Percentiles rank a stretch among this genome's conserved stretches.
Evolutionary conservation across 2,113 vertebrate genomes (phyloP).

Genomic region (Psettodes erumei): DNA sequence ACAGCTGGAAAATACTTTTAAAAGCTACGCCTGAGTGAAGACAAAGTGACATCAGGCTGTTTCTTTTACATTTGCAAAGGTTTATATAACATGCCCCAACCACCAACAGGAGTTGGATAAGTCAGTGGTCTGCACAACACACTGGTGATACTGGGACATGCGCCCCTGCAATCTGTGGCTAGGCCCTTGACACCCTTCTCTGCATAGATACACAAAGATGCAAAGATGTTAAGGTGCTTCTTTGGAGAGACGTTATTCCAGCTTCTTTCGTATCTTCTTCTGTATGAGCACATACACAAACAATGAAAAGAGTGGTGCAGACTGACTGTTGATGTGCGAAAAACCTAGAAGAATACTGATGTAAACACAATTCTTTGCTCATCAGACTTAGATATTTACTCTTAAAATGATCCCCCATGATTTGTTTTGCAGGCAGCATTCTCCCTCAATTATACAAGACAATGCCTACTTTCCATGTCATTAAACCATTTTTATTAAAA

Average conservation of each 20-base stretch:
- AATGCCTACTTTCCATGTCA: constrained; percentile 48
- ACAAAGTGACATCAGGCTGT: too few relatives aligned
- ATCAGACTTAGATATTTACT: background rate
- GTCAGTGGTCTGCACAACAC: background rate
- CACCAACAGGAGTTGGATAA: too few relatives aligned
- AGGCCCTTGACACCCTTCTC: background rate
- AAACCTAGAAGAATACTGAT: constrained; percentile 19
- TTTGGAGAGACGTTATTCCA: background rate
- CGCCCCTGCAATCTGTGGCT: background rate
- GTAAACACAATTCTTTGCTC: background rate
- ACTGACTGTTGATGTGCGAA: too few relatives aligned
- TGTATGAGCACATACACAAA: background rate
- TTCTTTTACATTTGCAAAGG: background rate
- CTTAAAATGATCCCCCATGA: background rate
- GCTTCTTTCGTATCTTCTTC: background rate
- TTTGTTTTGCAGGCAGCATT: background rate
- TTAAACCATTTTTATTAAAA: constrained; percentile 85
- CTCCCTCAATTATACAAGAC: constrained; percentile 15
- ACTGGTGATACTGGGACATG: background rate
- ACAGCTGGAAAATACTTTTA: background rate
- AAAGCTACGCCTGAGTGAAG: too few relatives aligned
- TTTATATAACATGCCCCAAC: too few relatives aligned
- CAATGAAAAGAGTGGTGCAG: background rate
- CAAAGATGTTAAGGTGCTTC: background rate
- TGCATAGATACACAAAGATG: background rate